Percentiles rank a stretch among this genome's conserved stretches.
phyloP scores from a whole-genome alignment of 2,888 invertebrate species.

The Tuberolachnus salignus region DNA sequence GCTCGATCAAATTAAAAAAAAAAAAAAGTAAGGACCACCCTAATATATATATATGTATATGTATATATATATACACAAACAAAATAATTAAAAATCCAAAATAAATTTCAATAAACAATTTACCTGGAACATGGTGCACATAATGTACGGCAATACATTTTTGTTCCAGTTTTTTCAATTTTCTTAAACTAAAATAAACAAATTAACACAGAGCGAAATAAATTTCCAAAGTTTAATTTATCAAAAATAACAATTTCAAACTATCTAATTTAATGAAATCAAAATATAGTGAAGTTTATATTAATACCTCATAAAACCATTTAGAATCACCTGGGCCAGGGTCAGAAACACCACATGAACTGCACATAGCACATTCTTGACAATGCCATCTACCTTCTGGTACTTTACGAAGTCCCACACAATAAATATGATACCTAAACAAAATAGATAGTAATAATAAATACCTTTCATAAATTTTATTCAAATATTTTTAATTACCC shows the following conservation, averaged over 20 bases:
- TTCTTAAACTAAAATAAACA: conserved; percentile 63
- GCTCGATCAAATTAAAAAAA: too few species aligned
- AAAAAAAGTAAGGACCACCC: too few species aligned
- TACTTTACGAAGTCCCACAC: conserved; percentile 79
- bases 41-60: too few species aligned
- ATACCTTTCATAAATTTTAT: background rate
- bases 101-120: conserved; percentile 60
- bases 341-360: conserved; percentile 65
- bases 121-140: conserved; percentile 76
- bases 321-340: conserved; percentile 64
- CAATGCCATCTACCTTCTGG: conserved; percentile 92
- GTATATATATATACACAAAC: background rate
- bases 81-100: conserved; percentile 58
- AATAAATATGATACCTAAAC: conserved; percentile 81
- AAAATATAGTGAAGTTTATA: background rate
- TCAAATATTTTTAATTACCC: conserved; percentile 65
- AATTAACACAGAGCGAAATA: conserved; percentile 4
- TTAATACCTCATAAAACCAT: conserved; percentile 65
- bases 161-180: conserved; percentile 63
- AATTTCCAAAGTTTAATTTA: background rate
- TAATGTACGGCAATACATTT: conserved; percentile 66
- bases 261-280: background rate
- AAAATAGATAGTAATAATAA: conserved; percentile 24
- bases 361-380: conserved; percentile 75
- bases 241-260: background rate